Conservation (phyloP, 2,113 vertebrate species). For the Cyprinodon tularosa region DNA sequence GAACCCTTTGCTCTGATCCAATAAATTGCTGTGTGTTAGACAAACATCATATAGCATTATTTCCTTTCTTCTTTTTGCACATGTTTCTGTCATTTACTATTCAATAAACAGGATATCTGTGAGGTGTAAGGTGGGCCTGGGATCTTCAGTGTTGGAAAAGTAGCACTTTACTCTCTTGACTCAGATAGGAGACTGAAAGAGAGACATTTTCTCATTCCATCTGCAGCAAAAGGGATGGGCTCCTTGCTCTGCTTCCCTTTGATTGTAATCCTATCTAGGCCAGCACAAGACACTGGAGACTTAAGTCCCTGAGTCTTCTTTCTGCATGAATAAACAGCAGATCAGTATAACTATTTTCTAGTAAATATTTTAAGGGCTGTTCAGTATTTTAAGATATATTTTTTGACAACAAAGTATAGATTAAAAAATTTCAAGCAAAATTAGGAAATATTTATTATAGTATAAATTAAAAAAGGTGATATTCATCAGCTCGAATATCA, state of each 20-base stretch:
- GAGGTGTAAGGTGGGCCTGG: conserved; percentile 26
- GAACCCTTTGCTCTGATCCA: conserved; percentile 56
- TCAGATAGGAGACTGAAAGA: conserved; percentile 46
- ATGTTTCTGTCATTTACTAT: conserved; percentile 49
- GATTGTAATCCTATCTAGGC: conserved; percentile 77
- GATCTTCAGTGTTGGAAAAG: conserved; percentile 44
- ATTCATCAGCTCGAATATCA: neutral
- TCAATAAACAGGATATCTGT: conserved; percentile 47
- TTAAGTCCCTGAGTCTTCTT: conserved; percentile 59
- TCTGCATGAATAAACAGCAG: conserved; percentile 65
- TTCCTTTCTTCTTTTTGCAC: conserved; percentile 40
- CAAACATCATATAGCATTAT: conserved; percentile 31
- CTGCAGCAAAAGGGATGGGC: conserved; percentile 66
- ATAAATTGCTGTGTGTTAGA: conserved; percentile 31
- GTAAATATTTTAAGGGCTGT: conserved; percentile 38
- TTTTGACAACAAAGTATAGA: conserved; percentile 31
- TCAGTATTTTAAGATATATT: conserved; percentile 31
- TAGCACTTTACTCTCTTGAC: conserved; percentile 59
- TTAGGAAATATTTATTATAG: neutral
- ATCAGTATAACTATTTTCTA: conserved; percentile 45
- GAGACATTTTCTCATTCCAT: conserved; percentile 72
- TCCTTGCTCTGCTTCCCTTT: conserved; percentile 65
- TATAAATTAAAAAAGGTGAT: conserved; percentile 10
- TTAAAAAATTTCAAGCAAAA: conserved; percentile 2
- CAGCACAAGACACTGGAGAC: conserved; percentile 69